Evolutionary conservation across 2,888 invertebrate species (phyloP), one percentile per base, ranked within the genome.

Genomic region (Ariolimax columbianus): DNA sequence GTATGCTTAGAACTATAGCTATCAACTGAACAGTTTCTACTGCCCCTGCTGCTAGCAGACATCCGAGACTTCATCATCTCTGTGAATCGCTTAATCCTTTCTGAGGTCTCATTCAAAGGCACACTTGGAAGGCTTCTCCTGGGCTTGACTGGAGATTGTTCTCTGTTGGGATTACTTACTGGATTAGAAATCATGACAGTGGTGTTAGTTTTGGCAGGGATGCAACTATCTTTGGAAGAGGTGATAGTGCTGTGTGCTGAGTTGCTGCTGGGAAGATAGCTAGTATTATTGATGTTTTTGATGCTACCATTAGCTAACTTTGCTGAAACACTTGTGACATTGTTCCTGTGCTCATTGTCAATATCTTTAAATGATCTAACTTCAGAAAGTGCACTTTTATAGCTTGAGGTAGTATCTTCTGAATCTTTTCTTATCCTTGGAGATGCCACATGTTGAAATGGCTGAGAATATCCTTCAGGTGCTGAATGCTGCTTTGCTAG

Each of bases 51-150:
- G 70, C 87, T 83, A 17, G 81, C 72, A 38, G 89, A 88, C 87
- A 90, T 88, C 38, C 90, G 85, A 51, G 88, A 87, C 82, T 89
- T 89, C 87, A 91, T 89, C 73, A 91, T 87, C 70, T 92, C 92
- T 4, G 90, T 89, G 59, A 90, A 89, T n/a, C 90, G 89, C 78
- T 89, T 90, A 78, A 90, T 91, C 80, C 90, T 88, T 63, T 91
- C 90, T 30, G 89, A 87, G 0, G 90, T 89, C 51, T 89, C 90
- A 51, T 83, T 85, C 23, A 84, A 36, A 11, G 92, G 90, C n/a
- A 90, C 90, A 30, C 88, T 86, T 3, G 91, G 91, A 66, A 92
- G 86, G 82, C 89, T 88, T 14, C 91, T 84, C 40, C 88, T 86
- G 43, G 90, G 89, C 82, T 90, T 89, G n/a, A 77, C 47, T 33